Percentiles rank a stretch among this genome's conserved stretches.
Evolutionary conservation across 2,113 vertebrate species (phyloP).

Genomic region (Tetraodon nigroviridis): DNA sequence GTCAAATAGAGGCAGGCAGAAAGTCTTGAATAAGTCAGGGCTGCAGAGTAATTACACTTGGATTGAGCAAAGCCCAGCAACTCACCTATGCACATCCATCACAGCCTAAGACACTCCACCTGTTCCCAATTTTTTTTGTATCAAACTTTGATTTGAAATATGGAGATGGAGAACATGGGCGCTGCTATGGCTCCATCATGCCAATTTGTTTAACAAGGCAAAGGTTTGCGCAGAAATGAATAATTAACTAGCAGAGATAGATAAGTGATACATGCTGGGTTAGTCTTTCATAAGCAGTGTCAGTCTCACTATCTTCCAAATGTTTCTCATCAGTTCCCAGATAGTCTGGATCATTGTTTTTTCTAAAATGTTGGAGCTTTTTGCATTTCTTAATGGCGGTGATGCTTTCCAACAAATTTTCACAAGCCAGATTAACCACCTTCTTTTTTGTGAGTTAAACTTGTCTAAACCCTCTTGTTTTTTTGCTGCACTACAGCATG

Average conservation of each 20-base stretch:
- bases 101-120: constrained; percentile 37
- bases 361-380: no score
- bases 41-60: constrained; percentile 50
- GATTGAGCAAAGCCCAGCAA: constrained; percentile 33
- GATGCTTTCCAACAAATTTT: no score
- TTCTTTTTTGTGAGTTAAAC: constrained; percentile 31
- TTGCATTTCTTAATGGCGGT: no score
- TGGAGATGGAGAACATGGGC: constrained; percentile 27
- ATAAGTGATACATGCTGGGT: neutral
- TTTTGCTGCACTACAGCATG: constrained; percentile 15
- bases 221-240: constrained; percentile 28
- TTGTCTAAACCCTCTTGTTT: constrained; percentile 28
- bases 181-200: constrained; percentile 10
- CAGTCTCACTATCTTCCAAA: no score
- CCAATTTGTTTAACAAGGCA: constrained; percentile 39
- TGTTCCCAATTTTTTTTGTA: constrained; percentile 40
- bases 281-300: no score
- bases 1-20: constrained; percentile 45
- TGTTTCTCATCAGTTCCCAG: no score
- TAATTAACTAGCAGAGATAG: constrained; percentile 4
- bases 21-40: constrained; percentile 59
- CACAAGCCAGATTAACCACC: neutral
- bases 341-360: no score
- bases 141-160: constrained; percentile 40
- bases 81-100: constrained; percentile 57